phyloP scores from a whole-genome alignment of 2,113 vertebrate species.

The Rhynchopsitta pachyrhyncha region DNA sequence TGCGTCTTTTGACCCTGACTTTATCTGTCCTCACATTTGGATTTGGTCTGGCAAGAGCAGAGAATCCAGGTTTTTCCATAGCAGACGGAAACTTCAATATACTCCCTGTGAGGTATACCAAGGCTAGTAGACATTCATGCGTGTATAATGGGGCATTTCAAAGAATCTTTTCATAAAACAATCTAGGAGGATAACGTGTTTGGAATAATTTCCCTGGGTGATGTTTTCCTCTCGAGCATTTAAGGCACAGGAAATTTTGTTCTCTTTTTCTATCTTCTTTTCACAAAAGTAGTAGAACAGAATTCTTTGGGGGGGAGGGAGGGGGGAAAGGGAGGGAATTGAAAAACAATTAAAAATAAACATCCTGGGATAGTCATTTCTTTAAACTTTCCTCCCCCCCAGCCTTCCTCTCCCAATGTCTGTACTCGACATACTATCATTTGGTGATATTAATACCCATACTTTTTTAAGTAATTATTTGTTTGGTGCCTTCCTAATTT shows the following conservation, averaged over 20 bases:
- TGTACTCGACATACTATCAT: background rate
- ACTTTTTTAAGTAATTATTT: background rate
- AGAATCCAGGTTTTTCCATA: conserved; percentile 80
- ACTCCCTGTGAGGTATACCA: conserved; percentile 79
- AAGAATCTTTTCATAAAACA: background rate
- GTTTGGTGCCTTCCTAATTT: background rate
- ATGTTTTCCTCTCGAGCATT: background rate
- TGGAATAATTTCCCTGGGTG: background rate
- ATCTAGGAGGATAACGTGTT: background rate
- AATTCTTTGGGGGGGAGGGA: background rate
- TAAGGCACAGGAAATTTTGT: background rate
- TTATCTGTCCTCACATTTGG: conserved; percentile 85
- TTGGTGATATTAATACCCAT: background rate
- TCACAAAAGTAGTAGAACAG: background rate
- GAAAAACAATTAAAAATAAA: background rate
- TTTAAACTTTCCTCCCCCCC: background rate
- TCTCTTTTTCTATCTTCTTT: background rate
- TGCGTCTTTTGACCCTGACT: conserved; percentile 83
- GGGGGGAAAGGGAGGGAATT: background rate
- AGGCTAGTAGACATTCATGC: background rate
- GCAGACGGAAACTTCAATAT: conserved; percentile 82
- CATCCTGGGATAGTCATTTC: background rate
- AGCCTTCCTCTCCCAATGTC: background rate
- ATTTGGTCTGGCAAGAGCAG: conserved; percentile 81
- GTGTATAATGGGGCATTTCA: background rate